Evolutionary conservation across 2,797 vertebrate genomes (phyloP), one percentile per base, ranked within the genome.

Genomic region (Falco berigora): DNA sequence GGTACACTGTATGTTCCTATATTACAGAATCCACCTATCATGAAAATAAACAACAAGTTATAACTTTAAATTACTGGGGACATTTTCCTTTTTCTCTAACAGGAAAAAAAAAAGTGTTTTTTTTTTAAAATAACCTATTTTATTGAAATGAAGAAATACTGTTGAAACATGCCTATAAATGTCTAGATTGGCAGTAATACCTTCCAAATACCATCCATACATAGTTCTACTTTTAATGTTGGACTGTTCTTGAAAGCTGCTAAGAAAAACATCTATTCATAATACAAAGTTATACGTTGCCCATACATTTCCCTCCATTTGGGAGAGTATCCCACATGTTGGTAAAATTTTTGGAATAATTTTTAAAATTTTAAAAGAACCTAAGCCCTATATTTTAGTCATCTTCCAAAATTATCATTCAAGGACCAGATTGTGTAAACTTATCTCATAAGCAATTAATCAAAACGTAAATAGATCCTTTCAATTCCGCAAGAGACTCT

Each of bases 231-330:
- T 92, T 92, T 94, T 93, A 91, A 73, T 38, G 14, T 27, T 82
- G 61, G 40, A 59, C 67, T 67, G 74, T 38, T 94, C 76, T 81
- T 90, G 52, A 92, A 96, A 92, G 71, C 38, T 90, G 55, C 47
- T 80, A 93, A 94, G 71, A 88, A 95, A 92, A 92, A 86, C 28
- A 59, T 68, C 90, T 96, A 78, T 87, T 94, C 86, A 61, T 73
- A 90, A 83, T 42, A 79, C 40, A 58, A 82, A 81, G 25, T 22
- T 87, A 42, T 63, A 72, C 13, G 25, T 32, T 67, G 42, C 46
- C 55, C 74, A 40, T 71, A 50, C 32, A 71, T 71, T 76, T 68
- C 40, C 14, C 19, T 63, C 40, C 22, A 20, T n/a, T 85, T 55
- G 28, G 55, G 25, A 82, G 3, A 69, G 14, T 34, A 79, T 84